These are phyloP conservation scores for Ibycter americanus DNA, from an alignment of 2,797 vertebrate genomes.

Conservation along the genomic window DNA sequence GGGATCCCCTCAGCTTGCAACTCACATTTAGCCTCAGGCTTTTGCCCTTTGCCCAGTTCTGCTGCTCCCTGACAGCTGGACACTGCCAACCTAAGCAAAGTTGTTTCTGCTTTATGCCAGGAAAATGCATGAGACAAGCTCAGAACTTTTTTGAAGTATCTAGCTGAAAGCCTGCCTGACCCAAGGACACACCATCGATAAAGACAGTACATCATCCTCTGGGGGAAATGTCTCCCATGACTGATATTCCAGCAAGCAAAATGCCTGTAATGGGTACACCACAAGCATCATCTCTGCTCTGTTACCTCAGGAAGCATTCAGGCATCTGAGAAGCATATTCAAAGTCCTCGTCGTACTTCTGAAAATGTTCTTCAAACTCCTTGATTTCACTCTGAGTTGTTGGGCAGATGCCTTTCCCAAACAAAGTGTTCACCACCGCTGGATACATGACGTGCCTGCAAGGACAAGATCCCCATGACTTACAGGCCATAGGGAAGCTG, in stretches of 20 bases:
- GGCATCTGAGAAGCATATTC: slow-evolving; percentile 84
- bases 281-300: background rate
- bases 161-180: background rate
- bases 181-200: background rate
- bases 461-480: background rate
- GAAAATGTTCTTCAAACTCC: slow-evolving; percentile 81
- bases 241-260: background rate
- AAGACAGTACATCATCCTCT: background rate
- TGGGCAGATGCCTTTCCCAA: slow-evolving; percentile 77
- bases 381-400: slow-evolving; percentile 57
- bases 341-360: slow-evolving; percentile 80
- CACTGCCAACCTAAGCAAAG: background rate
- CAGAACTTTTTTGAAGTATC: background rate
- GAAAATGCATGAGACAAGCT: background rate
- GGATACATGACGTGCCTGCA: slow-evolving; percentile 80
- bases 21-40: background rate
- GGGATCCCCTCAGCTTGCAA: background rate
- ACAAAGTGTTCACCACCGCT: slow-evolving; percentile 76
- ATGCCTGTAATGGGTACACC: background rate
- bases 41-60: background rate
- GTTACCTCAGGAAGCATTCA: slow-evolving; percentile 78
- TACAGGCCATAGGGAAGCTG: background rate
- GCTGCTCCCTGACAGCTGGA: background rate
- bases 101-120: background rate
- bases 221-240: background rate